Evolutionary conservation across 1,140 invertebrate genomes (phyloP), one percentile per base, ranked within the genome.

Genomic region (Paracyclopina nana): DNA sequence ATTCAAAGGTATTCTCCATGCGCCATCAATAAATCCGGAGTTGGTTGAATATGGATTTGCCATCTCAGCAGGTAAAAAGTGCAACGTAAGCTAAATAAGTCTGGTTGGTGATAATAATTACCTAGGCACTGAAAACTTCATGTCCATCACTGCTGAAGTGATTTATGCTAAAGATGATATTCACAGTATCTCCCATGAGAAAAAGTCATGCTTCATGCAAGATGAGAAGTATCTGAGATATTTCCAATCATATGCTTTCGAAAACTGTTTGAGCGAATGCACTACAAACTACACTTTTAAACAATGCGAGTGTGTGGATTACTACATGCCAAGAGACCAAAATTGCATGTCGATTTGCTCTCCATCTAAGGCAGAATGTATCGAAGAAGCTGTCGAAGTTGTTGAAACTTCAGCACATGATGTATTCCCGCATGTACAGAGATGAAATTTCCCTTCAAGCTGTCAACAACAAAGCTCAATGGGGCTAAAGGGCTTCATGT

Each of bases 1-100:
- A 48, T 48, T 48, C 27, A 48, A 48, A 29, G 27, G 16, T 6
- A 24, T 48, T n/a, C n/a, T 48, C 1, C 45, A 48, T 48, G 16
- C 45, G 14, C 45, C 45, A 6, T n/a, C 27, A 14, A 27, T 14
- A 16, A 8, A 28, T 16, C 45, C 45, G 2, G 45, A 48, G 24
- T 28, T 48, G 45, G 28, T 48, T 12, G 45, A 48, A 6, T 48
- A 25, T 26, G 45, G 45, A 5, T 48, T 48, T 31, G 45, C 20
- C 4, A 16, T 48, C 16, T 12, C 25, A 9, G 3, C 45, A 8
- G 45, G 45, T 4, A n/a, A n/a, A n/a, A n/a, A n/a, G n/a, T n/a
- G n/a, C n/a, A n/a, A n/a, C n/a, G n/a, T n/a, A n/a, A n/a, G n/a
- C n/a, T n/a, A n/a, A n/a, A n/a, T n/a, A n/a, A n/a, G n/a, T n/a